These are phyloP conservation scores for Ceratosolen solmsi DNA, from an alignment of 1,140 invertebrate species.

Conservation along the genomic window DNA sequence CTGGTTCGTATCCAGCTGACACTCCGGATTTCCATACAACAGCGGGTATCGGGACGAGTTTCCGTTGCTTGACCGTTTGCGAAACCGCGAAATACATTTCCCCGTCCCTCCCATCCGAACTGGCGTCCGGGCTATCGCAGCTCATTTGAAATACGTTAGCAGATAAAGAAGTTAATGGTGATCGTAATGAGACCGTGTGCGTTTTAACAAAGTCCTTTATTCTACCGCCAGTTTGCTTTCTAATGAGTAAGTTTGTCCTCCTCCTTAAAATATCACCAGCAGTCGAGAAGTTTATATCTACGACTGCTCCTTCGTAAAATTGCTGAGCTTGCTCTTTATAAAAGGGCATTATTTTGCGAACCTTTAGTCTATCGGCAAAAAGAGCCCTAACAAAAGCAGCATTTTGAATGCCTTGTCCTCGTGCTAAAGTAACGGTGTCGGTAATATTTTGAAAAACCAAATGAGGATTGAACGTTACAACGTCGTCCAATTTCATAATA, in stretches of 20 bases:
- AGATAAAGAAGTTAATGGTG: slow-evolving; percentile 84
- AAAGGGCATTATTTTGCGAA: slow-evolving; percentile 84
- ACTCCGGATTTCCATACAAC: slow-evolving; percentile 84
- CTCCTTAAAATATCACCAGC: slow-evolving; percentile 84
- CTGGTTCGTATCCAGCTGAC: slow-evolving; percentile 86
- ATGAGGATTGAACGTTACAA: slow-evolving; percentile 91
- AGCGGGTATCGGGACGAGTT: slow-evolving; percentile 86
- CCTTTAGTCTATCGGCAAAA: slow-evolving; percentile 83
- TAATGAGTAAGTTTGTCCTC: slow-evolving; percentile 84
- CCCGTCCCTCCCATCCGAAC: slow-evolving; percentile 82
- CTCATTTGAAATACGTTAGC: slow-evolving; percentile 88
- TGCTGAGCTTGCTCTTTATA: slow-evolving; percentile 89
- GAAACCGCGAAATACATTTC: slow-evolving; percentile 89
- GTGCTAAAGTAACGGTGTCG: slow-evolving; percentile 77
- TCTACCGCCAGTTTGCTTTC: slow-evolving; percentile 84
- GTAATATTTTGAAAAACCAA: slow-evolving; percentile 88
- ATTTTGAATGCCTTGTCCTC: slow-evolving; percentile 80
- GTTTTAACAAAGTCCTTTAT: slow-evolving; percentile 84
- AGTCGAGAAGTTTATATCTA: slow-evolving; percentile 86
- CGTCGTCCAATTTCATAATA: slow-evolving; percentile 86
- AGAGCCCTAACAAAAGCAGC: slow-evolving; percentile 85
- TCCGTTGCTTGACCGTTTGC: slow-evolving; percentile 83
- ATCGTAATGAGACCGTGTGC: slow-evolving; percentile 79
- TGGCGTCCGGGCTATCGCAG: slow-evolving; percentile 81
- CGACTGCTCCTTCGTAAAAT: slow-evolving; percentile 88